phyloP scores from a whole-genome alignment of 2,113 vertebrate genomes.

The Trogon melanurus region DNA sequence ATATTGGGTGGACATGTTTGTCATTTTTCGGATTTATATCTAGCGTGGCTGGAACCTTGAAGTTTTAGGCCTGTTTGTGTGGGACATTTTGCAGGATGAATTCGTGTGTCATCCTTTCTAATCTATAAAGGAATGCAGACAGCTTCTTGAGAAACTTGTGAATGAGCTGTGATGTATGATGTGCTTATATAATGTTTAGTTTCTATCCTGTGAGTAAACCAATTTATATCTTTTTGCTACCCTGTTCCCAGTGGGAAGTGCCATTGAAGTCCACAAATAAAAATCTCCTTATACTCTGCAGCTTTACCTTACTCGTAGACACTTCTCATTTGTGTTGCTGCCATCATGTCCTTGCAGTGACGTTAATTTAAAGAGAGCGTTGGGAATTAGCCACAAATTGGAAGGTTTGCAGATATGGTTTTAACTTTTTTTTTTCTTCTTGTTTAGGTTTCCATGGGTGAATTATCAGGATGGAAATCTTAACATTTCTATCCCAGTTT shows the following conservation, averaged over 20 bases:
- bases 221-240: not conserved
- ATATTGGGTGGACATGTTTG: not conserved
- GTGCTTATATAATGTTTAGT: not conserved
- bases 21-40: not conserved
- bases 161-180: not conserved
- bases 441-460: conserved; percentile 93
- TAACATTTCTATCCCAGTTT: conserved; percentile 94
- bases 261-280: not conserved
- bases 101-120: not conserved
- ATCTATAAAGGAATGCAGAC: not conserved
- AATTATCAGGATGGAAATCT: conserved; percentile 96
- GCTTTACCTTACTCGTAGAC: not conserved
- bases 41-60: not conserved
- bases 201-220: not conserved
- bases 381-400: not conserved
- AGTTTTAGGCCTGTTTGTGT: not conserved
- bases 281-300: not conserved
- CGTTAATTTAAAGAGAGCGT: not conserved
- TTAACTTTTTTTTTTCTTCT: not conserved
- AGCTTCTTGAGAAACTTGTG: not conserved
- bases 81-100: not conserved
- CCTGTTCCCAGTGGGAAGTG: not conserved
- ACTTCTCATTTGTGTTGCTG: not conserved
- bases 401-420: not conserved
- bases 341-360: not conserved